A percentile compares a stretch with the other conserved stretches of the same genome.
Evolutionary conservation across 2,113 vertebrate genomes (phyloP).

Genomic region (Laticauda colubrina): DNA sequence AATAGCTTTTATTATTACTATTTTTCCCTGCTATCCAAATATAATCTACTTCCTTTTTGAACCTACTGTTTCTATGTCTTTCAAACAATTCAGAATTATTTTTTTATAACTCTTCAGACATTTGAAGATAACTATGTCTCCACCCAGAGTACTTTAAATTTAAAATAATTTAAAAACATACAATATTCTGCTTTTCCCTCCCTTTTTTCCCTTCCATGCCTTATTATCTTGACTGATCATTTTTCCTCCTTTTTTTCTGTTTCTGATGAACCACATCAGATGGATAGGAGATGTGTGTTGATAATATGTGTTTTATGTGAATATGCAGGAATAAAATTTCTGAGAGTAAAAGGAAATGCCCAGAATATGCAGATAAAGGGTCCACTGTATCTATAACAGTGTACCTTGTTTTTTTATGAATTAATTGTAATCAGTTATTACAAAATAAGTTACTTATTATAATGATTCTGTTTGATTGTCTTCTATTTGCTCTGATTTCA

Average conservation of each 20-base stretch:
- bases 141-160: neutral
- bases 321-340: neutral
- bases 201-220: neutral
- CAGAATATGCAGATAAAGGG: neutral
- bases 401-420: neutral
- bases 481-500: neutral
- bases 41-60: neutral
- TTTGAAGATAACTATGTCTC: neutral
- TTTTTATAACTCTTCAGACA: neutral
- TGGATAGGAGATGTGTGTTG: no score
- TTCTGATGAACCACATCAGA: neutral
- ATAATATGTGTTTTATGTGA: neutral
- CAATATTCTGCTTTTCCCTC: neutral
- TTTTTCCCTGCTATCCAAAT: neutral
- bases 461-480: neutral
- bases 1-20: neutral
- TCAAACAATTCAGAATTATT: neutral
- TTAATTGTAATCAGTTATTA: neutral
- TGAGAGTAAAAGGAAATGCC: neutral
- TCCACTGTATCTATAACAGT: neutral
- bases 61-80: neutral
- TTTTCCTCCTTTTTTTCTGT: neutral
- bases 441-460: no score
- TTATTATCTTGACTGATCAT: neutral
- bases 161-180: no score